Base-by-base conservation (phyloP, 2,888 invertebrate species). In the Patella ulyssiponensis region DNA sequence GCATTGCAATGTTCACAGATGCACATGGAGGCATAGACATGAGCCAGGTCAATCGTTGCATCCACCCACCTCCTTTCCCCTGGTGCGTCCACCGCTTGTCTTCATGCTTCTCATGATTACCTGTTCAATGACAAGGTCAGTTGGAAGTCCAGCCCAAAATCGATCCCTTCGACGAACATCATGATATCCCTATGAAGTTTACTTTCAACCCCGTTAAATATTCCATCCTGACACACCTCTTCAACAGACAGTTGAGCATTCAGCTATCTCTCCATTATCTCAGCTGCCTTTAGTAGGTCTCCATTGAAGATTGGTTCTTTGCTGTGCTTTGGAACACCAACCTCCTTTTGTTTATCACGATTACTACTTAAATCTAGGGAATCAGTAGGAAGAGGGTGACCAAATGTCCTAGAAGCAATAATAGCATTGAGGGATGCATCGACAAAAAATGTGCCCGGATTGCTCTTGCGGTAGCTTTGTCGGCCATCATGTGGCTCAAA, bases 51-150 rank as follows among this genome's bases (percentile, higher is more conserved):
- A 73, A 44, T 70, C 81, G 54, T 72, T 83, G 82, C 9, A 9
- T 11, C 33, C 82, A 15, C 75, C 56, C 80, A 84, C 79, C 5
- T 84, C 83, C 20, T 81, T 44, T n/a, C 82, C 83, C 75, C 81
- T 79, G 14, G 84, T 84, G 14, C 83, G 51, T 20, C 86, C 83
- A 14, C 86, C 82, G 33, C 56, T 77, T 27, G 80, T 79, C 69
- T 85, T 87, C 12, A 86, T 15, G 71, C 80, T 84, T 69, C 84
- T 69, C 86, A 86, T 85, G 1, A 86, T 77, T 2, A 78, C 79
- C 73, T 87, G 86, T 74, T 86, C 86, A 44, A 87, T 87, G 1
- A 83, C 77, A 33, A 87, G 79, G 73, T 87, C 86, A 53, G 83
- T 78, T 17, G 85, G 80, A 12, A 87, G 71, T 44, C 86, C 86